Evolutionary conservation across 2,888 invertebrate species (phyloP).

Genomic region (Erpobdella octoculata): DNA sequence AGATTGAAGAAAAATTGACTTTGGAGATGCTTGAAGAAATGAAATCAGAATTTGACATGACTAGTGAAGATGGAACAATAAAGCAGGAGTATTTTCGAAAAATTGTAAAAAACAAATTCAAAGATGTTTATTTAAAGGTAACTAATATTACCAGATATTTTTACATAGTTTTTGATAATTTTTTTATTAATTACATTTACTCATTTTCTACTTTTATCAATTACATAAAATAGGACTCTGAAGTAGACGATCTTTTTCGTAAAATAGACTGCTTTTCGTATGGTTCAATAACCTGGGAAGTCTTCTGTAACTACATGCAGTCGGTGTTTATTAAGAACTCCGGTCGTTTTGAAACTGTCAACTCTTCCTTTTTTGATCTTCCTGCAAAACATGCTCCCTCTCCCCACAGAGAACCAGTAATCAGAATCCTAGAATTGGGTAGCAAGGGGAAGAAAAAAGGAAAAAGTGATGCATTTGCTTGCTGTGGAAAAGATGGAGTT

Average conservation of each 20-base stretch:
- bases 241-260: constrained; percentile 51
- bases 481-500: constrained; percentile 50
- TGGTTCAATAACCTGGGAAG: constrained; percentile 51
- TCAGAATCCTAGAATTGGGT: constrained; percentile 47
- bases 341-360: constrained; percentile 48
- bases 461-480: constrained; percentile 42
- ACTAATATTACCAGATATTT: background rate
- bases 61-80: background rate
- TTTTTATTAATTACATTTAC: background rate
- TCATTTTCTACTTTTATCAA: background rate
- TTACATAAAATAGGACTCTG: constrained; percentile 41
- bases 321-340: constrained; percentile 52
- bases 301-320: constrained; percentile 54
- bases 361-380: constrained; percentile 43
- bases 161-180: background rate
- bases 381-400: constrained; percentile 48
- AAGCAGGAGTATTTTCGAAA: too few relatives aligned
- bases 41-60: background rate
- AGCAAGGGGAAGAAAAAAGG: background rate
- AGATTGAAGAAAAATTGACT: constrained; percentile 2
- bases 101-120: too few relatives aligned
- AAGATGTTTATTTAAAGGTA: background rate
- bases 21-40: background rate
- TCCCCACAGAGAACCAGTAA: constrained; percentile 49
- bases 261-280: constrained; percentile 53